Evolutionary conservation across 2,113 vertebrate genomes (phyloP).

Genomic region (Macquaria australasica): DNA sequence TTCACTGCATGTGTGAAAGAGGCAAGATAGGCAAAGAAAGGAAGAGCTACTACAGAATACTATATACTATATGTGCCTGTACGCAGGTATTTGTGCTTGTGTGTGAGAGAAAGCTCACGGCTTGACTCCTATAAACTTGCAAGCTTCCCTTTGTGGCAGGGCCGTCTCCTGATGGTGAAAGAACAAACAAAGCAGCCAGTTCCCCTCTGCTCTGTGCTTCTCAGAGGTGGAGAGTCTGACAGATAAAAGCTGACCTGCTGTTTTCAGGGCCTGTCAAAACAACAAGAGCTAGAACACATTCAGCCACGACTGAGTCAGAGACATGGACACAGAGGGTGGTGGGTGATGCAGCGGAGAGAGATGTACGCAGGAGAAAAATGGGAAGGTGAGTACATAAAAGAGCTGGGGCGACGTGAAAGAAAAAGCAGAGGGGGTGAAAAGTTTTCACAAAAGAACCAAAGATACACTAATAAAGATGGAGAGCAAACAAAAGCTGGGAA

Average conservation of each 20-base stretch:
- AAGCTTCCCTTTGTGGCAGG: constrained; percentile 40
- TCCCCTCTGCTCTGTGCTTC: constrained; percentile 48
- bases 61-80: background rate
- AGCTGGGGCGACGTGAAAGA: background rate
- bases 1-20: background rate
- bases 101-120: constrained; percentile 19
- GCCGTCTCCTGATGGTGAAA: constrained; percentile 56
- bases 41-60: background rate
- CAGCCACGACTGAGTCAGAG: constrained; percentile 49
- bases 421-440: background rate
- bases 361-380: constrained; percentile 11
- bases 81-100: constrained; percentile 22
- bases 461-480: background rate
- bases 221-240: constrained; percentile 62
- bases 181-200: constrained; percentile 63
- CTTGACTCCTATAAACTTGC: constrained; percentile 39
- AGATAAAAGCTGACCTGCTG: constrained; percentile 65
- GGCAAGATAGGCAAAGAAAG: background rate
- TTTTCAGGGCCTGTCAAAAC: constrained; percentile 67
- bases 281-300: constrained; percentile 58
- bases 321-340: constrained; percentile 4
- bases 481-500: background rate
- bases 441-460: background rate
- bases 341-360: constrained; percentile 27
- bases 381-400: constrained; percentile 20